Percentiles rank a stretch among this genome's conserved stretches.
phyloP scores from a whole-genome alignment of 2,113 vertebrate species.

The Hippocampus comes region DNA sequence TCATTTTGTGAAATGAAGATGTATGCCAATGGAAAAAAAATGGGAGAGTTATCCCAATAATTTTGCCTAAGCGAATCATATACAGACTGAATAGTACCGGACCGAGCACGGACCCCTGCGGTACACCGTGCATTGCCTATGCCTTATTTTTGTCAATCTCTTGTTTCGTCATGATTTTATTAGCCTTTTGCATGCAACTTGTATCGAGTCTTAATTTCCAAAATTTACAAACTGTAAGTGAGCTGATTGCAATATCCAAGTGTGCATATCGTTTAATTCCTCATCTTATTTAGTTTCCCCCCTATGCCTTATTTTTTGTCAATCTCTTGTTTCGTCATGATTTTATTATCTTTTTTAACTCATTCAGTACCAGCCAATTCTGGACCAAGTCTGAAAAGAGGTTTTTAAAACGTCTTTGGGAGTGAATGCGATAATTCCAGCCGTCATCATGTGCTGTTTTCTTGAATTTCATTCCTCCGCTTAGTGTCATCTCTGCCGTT shows the following conservation, averaged over 20 bases:
- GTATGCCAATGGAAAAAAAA: no score
- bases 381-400: no score
- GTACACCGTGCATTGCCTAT: background rate
- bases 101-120: background rate
- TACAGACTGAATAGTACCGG: background rate
- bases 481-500: conserved; percentile 25
- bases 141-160: no score
- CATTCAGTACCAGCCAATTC: no score
- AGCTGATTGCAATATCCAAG: background rate
- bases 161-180: background rate
- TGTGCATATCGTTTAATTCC: conserved; percentile 8
- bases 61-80: background rate
- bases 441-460: conserved; percentile 27
- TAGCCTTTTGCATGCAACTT: background rate
- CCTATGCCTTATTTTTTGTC: conserved; percentile 22
- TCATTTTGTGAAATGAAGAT: no score
- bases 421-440: background rate
- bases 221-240: background rate
- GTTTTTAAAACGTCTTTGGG: no score
- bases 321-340: conserved; percentile 12
- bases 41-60: background rate
- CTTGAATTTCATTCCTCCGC: conserved; percentile 20
- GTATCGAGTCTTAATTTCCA: background rate
- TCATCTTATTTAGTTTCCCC: background rate
- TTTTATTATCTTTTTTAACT: conserved; percentile 8